Evolutionary conservation across 2,113 vertebrate genomes (phyloP).

Genomic region (Mustelus asterias): DNA sequence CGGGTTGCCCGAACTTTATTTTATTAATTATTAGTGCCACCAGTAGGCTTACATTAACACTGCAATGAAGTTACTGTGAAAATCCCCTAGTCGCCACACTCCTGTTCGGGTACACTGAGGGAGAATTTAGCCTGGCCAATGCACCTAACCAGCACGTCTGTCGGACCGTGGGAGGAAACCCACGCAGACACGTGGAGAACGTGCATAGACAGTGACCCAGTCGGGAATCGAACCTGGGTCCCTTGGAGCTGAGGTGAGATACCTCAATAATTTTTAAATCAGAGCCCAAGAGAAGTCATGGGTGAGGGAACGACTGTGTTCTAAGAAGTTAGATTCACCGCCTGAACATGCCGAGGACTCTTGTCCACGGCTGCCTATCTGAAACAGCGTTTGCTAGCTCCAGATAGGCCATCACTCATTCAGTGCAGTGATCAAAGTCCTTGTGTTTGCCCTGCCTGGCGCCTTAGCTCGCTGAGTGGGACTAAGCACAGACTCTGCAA

Average conservation of each 20-base stretch:
- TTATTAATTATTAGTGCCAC: no score
- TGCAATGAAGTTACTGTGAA: no score
- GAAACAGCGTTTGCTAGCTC: background rate
- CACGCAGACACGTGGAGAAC: no score
- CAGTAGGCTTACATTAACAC: no score
- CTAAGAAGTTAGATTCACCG: background rate
- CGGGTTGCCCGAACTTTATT: no score
- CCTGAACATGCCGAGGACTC: background rate
- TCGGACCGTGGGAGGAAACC: no score
- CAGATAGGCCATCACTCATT: background rate
- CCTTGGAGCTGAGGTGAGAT: background rate
- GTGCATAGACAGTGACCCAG: no score
- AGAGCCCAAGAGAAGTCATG: background rate
- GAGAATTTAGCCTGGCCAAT: no score
- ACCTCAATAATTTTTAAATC: background rate
- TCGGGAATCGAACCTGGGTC: no score
- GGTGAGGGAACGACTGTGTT: background rate
- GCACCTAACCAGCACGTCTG: no score
- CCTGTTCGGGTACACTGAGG: no score
- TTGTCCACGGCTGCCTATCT: background rate
- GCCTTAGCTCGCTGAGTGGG: background rate
- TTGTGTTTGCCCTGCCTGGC: background rate
- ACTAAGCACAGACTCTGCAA: background rate
- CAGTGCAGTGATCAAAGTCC: background rate
- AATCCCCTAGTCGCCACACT: no score